These are phyloP conservation scores for Exaiptasia diaphana DNA, from an alignment of 64 coral and sea anemone genomes.

Conservation along the genomic window DNA sequence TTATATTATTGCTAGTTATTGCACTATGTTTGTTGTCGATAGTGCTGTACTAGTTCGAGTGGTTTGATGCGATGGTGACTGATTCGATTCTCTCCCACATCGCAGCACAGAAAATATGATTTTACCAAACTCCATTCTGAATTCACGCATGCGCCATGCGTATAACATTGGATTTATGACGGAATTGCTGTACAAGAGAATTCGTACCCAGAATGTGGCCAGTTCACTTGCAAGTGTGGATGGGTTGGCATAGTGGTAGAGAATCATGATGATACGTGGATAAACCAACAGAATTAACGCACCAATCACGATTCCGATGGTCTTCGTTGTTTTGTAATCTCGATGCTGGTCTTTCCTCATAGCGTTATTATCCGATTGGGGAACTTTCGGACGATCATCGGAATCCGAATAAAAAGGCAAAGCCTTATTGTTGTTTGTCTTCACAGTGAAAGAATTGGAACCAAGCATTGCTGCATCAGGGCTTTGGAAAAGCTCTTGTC, in stretches of 20 bases:
- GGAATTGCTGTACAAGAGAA: conserved; percentile 44
- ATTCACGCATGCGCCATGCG: conserved; percentile 46
- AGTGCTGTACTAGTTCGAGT: too few species aligned
- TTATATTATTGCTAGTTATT: too few species aligned
- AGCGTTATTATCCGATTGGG: background rate
- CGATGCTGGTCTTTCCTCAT: background rate
- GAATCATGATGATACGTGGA: conserved; percentile 46
- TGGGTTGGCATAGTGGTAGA: conserved; percentile 6
- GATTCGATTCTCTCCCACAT: too few species aligned
- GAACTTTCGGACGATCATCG: background rate
- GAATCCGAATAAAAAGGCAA: too few species aligned
- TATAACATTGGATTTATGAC: conserved; percentile 54
- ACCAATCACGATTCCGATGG: conserved; percentile 23
- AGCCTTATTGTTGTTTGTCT: too few species aligned
- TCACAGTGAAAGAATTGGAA: too few species aligned
- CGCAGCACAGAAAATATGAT: too few species aligned
- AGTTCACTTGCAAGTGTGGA: background rate
- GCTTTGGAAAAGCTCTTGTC: too few species aligned
- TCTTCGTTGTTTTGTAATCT: conserved; percentile 43
- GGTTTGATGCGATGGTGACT: too few species aligned
- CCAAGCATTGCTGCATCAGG: too few species aligned
- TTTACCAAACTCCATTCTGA: conserved; percentile 53
- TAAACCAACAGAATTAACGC: conserved; percentile 49
- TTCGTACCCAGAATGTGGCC: conserved; percentile 20
- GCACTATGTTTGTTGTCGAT: too few species aligned